Evolutionary conservation across 92 coral and sea anemone species (phyloP), one percentile per base, ranked within the genome.

Genomic region (Anthopleura xanthogrammica): DNA sequence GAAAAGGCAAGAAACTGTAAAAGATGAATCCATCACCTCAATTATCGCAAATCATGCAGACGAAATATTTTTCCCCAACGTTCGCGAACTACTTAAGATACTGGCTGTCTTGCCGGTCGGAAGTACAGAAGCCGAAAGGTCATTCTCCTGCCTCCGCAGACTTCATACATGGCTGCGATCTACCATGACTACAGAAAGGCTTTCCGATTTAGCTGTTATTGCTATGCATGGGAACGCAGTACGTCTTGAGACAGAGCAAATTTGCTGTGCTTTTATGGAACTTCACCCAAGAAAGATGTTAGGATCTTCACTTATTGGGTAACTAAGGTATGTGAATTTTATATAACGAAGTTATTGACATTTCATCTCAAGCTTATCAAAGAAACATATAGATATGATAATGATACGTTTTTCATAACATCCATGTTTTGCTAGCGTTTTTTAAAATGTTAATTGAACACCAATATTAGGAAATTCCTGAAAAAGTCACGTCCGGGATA

Each of bases 81-180:
- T 70, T 17, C 75, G 42, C 75, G 75, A 70, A 70, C 75, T 70
- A 17, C 75, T 70, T 12, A 58, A 58, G 75, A 70, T 70, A 70
- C 75, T 70, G 75, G 75, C 75, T 12, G 39, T 70, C 22, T 22
- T 70, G 75, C 75, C 75, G 4, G 4, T 58, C 1, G 64, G 64
- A 58, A 2, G 64, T 58, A 58, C 64, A 58, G 64, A 58, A 58
- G 64, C 75, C 6, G 75, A 70, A 70, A 70, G 75, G 43, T 70
- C 75, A 4, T 70, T 70, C 75, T 70, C 75, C 75, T 70, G 75
- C 43, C 75, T 70, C 41, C 2, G 75, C 5, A 70, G 75, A 17
- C 39, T 70, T 70, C 75, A 82, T 75, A 70, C 90, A 5, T 58
- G 64, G 64, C 64, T 70, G 13, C 75, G 75, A 40, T 70, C 75